Evolutionary conservation across 2,797 vertebrate genomes (phyloP), one percentile per base, ranked within the genome.

Genomic region (Podargus strigoides): DNA sequence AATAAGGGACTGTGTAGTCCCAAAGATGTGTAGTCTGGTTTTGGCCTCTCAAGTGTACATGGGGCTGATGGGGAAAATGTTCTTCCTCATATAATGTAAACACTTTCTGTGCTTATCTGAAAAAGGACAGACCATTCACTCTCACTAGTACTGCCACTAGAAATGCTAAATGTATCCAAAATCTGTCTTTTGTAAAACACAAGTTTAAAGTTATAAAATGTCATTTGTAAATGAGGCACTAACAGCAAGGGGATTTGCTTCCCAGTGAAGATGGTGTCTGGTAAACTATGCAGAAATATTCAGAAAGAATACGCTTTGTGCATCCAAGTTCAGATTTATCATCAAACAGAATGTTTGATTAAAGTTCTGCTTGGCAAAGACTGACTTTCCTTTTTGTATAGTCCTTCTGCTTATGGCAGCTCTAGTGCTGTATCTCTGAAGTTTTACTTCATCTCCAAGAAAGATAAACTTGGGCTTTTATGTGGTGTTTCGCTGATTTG

Each of bases 391-490:
- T 77, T 87, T 84, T 66, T 96, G 86, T 95, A 37, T 93, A 56
- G 91, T 81, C 85, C 44, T 91, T 87, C 64, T 88, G 53, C 85
- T 56, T 44, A 17, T 92, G 64, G 87, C 85, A 74, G 70, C 85
- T 85, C 18, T 7, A 85, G 37, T 49, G 30, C 60, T 86, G 10
- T 89, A 92, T 91, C 78, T 95, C 85, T 87, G 50, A 86, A 91
- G 72, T 92, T 94, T 47, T 79, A 14, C 55, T 95, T 95, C 85
- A 84, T 66, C 73, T 59, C 23, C 50, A 37, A 8, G 64, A 87
- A 90, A 94, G 95, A 96, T 93, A 97, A 97, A 95, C 92, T 87
- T 41, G 68, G 63, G 88, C 91, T 96, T 91, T 95, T 96, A 87
- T 95, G 90, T 93, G 92, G 94, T 94, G 94, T 94, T 91, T 84